phyloP scores from a whole-genome alignment of 2,888 invertebrate genomes.

The Poecilus cupreus region DNA sequence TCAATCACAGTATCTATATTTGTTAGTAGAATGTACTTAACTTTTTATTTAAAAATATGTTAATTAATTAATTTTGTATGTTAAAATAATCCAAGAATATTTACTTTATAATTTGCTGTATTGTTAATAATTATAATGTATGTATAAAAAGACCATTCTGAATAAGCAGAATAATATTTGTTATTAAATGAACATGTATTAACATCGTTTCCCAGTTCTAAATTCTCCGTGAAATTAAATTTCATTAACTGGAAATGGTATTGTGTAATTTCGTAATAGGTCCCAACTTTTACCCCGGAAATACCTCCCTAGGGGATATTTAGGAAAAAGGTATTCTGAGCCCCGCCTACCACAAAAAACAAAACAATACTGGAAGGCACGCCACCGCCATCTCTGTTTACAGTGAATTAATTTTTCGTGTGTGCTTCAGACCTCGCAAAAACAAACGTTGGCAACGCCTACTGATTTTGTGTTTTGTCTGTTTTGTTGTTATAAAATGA shows the following conservation, averaged over 20 bases:
- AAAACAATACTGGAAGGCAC: not conserved
- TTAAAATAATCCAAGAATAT: no score
- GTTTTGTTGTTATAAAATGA: constrained; percentile 7
- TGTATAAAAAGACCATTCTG: no score
- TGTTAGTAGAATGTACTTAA: no score
- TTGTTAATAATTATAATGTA: no score
- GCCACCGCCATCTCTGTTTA: not conserved
- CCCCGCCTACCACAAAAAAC: not conserved
- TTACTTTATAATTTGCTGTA: no score
- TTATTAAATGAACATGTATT: not conserved
- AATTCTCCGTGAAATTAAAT: not conserved
- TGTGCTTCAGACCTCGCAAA: not conserved
- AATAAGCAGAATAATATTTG: not conserved
- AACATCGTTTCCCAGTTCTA: no score
- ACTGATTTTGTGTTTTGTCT: constrained; percentile 24
- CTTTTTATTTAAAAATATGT: no score
- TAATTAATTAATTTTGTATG: no score
- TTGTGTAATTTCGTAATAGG: not conserved
- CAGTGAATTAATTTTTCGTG: constrained; percentile 27
- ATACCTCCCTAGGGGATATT: not conserved
- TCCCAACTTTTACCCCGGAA: not conserved
- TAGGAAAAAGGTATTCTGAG: not conserved
- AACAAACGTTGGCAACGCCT: constrained; percentile 28
- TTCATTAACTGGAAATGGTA: not conserved
- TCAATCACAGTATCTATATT: no score